A percentile compares a stretch with the other conserved stretches of the same genome.
These are phyloP conservation scores for Rhadina sibilatrix DNA, from an alignment of 2,113 vertebrate genomes.

Conservation along the genomic window DNA sequence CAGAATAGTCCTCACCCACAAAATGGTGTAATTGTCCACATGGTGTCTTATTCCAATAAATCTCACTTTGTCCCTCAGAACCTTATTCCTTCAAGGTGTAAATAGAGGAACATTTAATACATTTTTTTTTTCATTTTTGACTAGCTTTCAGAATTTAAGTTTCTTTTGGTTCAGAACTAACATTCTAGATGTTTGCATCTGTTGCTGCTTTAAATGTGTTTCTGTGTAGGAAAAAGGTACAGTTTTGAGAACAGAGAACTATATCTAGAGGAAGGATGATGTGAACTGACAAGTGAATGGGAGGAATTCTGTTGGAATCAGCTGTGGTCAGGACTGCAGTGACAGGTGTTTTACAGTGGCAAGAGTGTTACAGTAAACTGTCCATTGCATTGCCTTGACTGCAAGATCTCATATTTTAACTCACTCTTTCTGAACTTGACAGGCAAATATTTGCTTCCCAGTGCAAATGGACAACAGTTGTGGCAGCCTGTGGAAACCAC, in stretches of 20 bases:
- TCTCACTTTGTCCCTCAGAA: background rate
- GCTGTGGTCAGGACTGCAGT: background rate
- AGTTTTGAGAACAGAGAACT: background rate
- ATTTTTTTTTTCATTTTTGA: background rate
- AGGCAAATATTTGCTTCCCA: conserved; percentile 92
- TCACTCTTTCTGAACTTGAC: conserved; percentile 24
- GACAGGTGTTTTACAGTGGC: background rate
- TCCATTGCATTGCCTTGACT: background rate
- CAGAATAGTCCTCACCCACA: background rate
- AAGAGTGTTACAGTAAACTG: background rate
- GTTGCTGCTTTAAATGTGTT: background rate
- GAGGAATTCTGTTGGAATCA: background rate
- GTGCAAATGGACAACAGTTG: conserved; percentile 67
- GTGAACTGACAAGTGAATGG: background rate
- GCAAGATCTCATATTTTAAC: background rate
- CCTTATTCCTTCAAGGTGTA: background rate
- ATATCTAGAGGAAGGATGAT: background rate
- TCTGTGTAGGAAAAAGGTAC: background rate
- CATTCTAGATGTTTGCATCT: background rate
- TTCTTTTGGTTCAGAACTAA: background rate
- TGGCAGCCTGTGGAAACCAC: conserved; percentile 81
- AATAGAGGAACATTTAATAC: background rate
- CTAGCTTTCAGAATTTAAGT: background rate
- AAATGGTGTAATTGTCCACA: background rate
- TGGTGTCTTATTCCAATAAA: background rate